Evolutionary conservation across 1,140 invertebrate genomes (phyloP).

Genomic region (Ooceraea biroi): DNA sequence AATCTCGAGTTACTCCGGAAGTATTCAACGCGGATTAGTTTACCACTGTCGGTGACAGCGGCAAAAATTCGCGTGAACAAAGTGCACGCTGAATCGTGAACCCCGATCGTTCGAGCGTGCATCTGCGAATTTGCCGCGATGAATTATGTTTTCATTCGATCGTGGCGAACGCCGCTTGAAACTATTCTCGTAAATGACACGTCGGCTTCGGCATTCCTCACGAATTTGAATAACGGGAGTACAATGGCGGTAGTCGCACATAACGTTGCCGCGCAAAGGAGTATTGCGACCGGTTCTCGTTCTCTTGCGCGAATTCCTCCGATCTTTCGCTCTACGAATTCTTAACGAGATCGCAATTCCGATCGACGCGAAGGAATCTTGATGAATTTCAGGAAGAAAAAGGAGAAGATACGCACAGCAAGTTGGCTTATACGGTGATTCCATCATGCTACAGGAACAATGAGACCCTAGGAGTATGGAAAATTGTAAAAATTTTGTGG

Average conservation of each 20-base stretch:
- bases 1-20: constrained; percentile 48
- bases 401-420: background rate
- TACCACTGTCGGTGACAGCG: constrained; percentile 26
- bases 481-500: too few species aligned
- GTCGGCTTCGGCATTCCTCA: constrained; percentile 3
- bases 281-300: constrained; percentile 32
- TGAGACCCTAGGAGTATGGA: too few species aligned
- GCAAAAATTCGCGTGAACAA: constrained; percentile 21
- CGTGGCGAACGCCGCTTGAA: background rate
- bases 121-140: background rate
- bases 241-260: background rate
- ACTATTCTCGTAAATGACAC: constrained; percentile 26
- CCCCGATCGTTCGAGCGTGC: background rate
- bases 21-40: constrained; percentile 42
- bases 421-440: background rate
- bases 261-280: constrained; percentile 48
- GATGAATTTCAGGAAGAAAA: background rate
- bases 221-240: constrained; percentile 67
- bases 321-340: constrained; percentile 42
- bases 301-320: constrained; percentile 13
- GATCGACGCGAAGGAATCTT: constrained; percentile 16
- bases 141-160: constrained; percentile 31
- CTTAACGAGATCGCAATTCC: constrained; percentile 43
- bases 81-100: constrained; percentile 6
- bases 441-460: too few species aligned